phyloP scores from a whole-genome alignment of 2,113 vertebrate genomes.

The Anolis carolinensis region DNA sequence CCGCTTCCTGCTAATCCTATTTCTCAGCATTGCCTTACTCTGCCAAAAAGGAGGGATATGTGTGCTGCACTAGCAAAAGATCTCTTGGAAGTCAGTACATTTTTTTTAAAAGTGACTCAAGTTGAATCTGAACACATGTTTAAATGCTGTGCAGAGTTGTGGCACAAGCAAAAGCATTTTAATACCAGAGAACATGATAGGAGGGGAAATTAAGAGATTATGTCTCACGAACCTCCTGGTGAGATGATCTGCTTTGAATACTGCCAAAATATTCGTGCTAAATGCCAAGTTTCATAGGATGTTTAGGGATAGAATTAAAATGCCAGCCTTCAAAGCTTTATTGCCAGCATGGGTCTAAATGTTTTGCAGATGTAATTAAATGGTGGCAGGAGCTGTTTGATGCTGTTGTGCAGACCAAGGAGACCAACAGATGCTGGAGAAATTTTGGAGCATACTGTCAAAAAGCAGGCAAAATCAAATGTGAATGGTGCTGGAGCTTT shows the following conservation, averaged over 20 bases:
- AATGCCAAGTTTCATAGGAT: slow-evolving; percentile 29
- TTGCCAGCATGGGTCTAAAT: slow-evolving; percentile 27
- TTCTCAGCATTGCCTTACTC: no score
- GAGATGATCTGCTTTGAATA: slow-evolving; percentile 23
- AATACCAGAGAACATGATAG: slow-evolving; percentile 10
- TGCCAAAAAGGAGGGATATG: no score
- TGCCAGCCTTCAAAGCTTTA: slow-evolving; percentile 26
- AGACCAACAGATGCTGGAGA: background rate
- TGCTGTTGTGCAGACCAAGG: background rate
- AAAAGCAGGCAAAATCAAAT: background rate
- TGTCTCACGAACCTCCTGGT: slow-evolving; percentile 21
- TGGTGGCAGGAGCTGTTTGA: slow-evolving; percentile 10
- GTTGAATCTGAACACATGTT: background rate
- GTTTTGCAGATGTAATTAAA: slow-evolving; percentile 34
- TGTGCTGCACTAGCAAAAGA: background rate
- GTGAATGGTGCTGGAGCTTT: background rate
- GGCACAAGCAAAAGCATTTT: slow-evolving; percentile 1
- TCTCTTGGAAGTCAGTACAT: background rate
- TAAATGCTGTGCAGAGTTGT: background rate
- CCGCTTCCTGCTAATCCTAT: no score
- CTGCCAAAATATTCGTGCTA: slow-evolving; percentile 25
- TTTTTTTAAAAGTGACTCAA: background rate
- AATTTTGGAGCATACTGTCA: slow-evolving; percentile 12
- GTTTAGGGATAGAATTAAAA: slow-evolving; percentile 27
- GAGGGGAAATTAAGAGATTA: slow-evolving; percentile 27